Conservation (phyloP, 1,140 invertebrate genomes). For the Marisa cornuarietis region DNA sequence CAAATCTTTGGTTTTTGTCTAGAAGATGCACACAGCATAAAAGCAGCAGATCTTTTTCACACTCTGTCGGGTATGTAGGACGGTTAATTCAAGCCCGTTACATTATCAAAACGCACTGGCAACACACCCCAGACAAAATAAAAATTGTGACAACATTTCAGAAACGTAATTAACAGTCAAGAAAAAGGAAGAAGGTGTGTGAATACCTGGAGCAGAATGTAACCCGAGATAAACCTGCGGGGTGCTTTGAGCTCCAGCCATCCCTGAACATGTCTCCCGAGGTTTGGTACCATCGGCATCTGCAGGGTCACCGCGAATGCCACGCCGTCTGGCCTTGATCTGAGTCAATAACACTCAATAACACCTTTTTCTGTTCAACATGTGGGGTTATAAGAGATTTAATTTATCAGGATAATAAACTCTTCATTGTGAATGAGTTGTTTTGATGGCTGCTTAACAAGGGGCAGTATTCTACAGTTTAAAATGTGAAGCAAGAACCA, state of each 20-base stretch:
- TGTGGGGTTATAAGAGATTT: neutral
- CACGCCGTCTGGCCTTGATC: constrained; percentile 8
- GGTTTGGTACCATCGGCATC: neutral
- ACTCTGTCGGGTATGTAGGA: neutral
- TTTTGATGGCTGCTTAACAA: neutral
- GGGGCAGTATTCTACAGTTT: neutral
- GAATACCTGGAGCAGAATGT: constrained; percentile 1
- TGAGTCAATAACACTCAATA: neutral
- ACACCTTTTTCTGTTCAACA: too few species aligned
- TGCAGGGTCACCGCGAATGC: neutral
- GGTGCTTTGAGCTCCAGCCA: neutral
- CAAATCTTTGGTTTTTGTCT: neutral
- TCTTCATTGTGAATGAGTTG: too few species aligned
- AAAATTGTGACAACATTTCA: neutral
- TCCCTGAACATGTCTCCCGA: neutral
- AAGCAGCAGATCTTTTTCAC: neutral
- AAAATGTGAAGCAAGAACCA: neutral
- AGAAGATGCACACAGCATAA: neutral
- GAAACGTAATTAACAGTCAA: neutral
- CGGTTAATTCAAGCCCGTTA: neutral
- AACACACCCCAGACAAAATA: neutral
- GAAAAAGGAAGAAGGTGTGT: neutral
- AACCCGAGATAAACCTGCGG: neutral
- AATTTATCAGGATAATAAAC: too few species aligned
- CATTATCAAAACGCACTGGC: too few species aligned